phyloP scores from a whole-genome alignment of 2,113 vertebrate genomes.

The Paramisgurnus dabryanus region DNA sequence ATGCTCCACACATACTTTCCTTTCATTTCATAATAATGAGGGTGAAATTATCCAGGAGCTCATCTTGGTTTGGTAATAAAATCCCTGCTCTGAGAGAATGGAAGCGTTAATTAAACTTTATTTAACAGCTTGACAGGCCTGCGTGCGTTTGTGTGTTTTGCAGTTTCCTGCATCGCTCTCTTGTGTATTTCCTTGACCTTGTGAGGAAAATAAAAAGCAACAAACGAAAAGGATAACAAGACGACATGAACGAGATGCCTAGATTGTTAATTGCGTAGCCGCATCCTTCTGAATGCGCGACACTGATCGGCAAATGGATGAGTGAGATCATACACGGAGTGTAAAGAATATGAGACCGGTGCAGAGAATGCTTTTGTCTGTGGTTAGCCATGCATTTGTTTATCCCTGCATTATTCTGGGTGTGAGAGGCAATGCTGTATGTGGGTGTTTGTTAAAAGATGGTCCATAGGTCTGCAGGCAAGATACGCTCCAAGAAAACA shows the following conservation, averaged over 20 bases:
- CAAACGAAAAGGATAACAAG: conserved; percentile 33
- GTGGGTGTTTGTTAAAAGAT: conserved; percentile 54
- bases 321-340: conserved; percentile 25
- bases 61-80: conserved; percentile 50
- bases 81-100: conserved; percentile 40
- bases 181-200: conserved; percentile 47
- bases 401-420: conserved; percentile 39
- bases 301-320: conserved; percentile 21
- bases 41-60: conserved; percentile 46
- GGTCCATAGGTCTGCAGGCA: conserved; percentile 56
- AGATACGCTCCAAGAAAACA: conserved; percentile 39
- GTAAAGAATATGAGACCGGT: conserved; percentile 13
- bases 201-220: conserved; percentile 33
- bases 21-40: conserved; percentile 49
- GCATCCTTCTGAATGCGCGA: background rate
- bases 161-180: conserved; percentile 25
- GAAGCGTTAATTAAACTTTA: conserved; percentile 52
- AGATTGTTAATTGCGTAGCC: conserved; percentile 26
- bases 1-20: conserved; percentile 40
- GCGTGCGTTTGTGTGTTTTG: conserved; percentile 23
- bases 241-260: conserved; percentile 26
- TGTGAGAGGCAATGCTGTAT: conserved; percentile 25
- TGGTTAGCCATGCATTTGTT: conserved; percentile 45
- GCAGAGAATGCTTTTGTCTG: conserved; percentile 35
- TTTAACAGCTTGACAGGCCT: conserved; percentile 50